Evolutionary conservation across 2,797 vertebrate species (phyloP), one percentile per base, ranked within the genome.

Genomic region (Zenarchopterus dispar): DNA sequence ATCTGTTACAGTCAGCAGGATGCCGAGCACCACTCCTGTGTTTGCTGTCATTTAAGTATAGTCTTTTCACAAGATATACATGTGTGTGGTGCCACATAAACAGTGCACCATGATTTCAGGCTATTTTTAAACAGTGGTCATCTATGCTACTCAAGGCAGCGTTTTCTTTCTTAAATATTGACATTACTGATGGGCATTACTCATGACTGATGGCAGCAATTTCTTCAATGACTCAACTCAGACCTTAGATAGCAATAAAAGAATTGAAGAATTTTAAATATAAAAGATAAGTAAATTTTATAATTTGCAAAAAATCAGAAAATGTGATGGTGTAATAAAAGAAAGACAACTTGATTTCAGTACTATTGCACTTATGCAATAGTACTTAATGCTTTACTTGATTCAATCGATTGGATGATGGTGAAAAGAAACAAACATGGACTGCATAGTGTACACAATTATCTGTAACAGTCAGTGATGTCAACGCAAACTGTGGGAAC

Each of bases 1-100:
- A 86, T 86, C 78, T 91, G 88, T 78, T 76, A 57, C 22, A 62
- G 51, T 56, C 78, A 76, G 74, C 65, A 57, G 77, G 78, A 69
- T n/a, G 43, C 45, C 49, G 44, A 41, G 53, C 48, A 39, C 16
- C 45, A 22, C 69, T 67, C 19, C 48, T 75, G 73, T 41, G 59
- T 75, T 75, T 63, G 23, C 68, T 19, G 39, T 75, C 63, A 82
- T 76, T 83, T 71, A 69, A 36, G 21, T 45, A 47, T 56, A 56
- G 21, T 44, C 43, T 65, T 74, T 62, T 61, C 43, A 51, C 18
- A 51, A 55, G 39, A 39, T 47, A 53, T 61, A 41, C 56, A 43
- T 44, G 42, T 58, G 53, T 51, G 47, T 54, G n/a, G 23, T 1
- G 0, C 15, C 62, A 55, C 44, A 53, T 56, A 31, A 53, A 21